A percentile compares a stretch with the other conserved stretches of the same genome.
phyloP scores from a whole-genome alignment of 2,797 vertebrate species.

The Harpagifer antarcticus region DNA sequence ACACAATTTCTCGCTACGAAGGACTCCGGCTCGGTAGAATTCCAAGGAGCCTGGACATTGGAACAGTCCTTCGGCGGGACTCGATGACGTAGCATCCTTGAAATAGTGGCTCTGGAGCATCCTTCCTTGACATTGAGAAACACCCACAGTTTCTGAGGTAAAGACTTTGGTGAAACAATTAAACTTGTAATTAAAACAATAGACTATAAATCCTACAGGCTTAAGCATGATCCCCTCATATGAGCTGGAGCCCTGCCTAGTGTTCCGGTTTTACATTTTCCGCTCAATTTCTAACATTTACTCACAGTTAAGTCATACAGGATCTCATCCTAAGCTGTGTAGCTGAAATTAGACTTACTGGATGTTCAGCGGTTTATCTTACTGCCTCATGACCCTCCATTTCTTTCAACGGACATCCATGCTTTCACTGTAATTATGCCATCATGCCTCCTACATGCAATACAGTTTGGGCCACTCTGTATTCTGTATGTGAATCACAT shows the following conservation, averaged over 20 bases:
- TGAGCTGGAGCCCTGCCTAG: constrained; percentile 7
- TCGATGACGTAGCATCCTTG: too few relatives aligned
- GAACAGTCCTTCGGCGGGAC: too few relatives aligned
- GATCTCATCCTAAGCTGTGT: not conserved
- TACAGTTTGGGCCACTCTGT: constrained; percentile 14
- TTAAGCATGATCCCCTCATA: constrained; percentile 18
- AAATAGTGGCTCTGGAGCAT: too few relatives aligned
- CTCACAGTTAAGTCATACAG: not conserved
- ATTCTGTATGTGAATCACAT: constrained; percentile 2
- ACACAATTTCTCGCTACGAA: too few relatives aligned
- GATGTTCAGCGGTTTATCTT: constrained; percentile 1
- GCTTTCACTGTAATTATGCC: not conserved
- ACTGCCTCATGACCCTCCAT: not conserved
- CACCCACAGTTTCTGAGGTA: not conserved
- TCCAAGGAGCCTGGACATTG: too few relatives aligned
- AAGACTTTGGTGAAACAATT: not conserved
- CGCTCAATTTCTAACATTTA: constrained; percentile 6
- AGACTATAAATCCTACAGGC: constrained; percentile 10
- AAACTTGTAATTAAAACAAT: constrained; percentile 29
- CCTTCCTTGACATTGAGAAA: too few relatives aligned
- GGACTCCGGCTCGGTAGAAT: too few relatives aligned
- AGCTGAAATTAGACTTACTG: constrained; percentile 9
- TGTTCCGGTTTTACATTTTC: constrained; percentile 17
- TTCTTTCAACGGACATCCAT: not conserved
- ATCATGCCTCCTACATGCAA: not conserved